Percentiles rank a stretch among this genome's conserved stretches.
Evolutionary conservation across 1,140 invertebrate genomes (phyloP).

Genomic region (Hypothenemus hampei): DNA sequence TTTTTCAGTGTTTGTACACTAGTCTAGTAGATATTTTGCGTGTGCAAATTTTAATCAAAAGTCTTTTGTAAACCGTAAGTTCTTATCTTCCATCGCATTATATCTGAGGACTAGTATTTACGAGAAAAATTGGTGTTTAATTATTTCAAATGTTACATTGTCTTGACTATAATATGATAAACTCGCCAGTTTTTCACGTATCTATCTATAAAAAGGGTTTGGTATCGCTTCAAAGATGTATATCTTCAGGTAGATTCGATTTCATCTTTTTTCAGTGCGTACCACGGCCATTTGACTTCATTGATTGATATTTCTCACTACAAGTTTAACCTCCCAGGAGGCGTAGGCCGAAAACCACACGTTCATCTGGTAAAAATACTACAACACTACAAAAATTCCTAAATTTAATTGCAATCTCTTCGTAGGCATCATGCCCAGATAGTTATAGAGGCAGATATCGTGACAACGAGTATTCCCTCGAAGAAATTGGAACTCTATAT

Average conservation of each 20-base stretch:
- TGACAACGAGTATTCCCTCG: conserved; percentile 60
- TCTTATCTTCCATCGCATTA: background rate
- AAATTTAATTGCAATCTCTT: conserved; percentile 1
- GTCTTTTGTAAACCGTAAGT: background rate
- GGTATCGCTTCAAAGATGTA: too few relatives aligned
- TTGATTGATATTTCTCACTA: conserved; percentile 97
- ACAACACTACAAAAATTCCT: background rate
- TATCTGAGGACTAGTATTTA: conserved; percentile 11
- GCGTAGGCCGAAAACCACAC: conserved; percentile 75
- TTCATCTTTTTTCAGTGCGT: conserved; percentile 77
- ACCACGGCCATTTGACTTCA: conserved; percentile 94
- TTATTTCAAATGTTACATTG: too few relatives aligned
- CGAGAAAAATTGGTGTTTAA: too few relatives aligned
- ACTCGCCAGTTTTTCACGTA: too few relatives aligned
- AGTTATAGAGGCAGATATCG: conserved; percentile 86
- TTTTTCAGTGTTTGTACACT: conserved; percentile 3
- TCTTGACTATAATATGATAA: too few relatives aligned
- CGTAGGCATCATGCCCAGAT: conserved; percentile 87
- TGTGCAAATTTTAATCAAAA: too few relatives aligned
- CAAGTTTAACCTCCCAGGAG: conserved; percentile 86
- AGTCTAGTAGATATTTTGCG: conserved; percentile 14
- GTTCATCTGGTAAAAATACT: conserved; percentile 82
- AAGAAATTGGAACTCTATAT: conserved; percentile 77
- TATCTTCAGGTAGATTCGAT: conserved; percentile 27
- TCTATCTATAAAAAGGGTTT: too few relatives aligned